These are phyloP conservation scores for Pogoniulus pusillus DNA, from an alignment of 2,797 vertebrate species.

Conservation along the genomic window DNA sequence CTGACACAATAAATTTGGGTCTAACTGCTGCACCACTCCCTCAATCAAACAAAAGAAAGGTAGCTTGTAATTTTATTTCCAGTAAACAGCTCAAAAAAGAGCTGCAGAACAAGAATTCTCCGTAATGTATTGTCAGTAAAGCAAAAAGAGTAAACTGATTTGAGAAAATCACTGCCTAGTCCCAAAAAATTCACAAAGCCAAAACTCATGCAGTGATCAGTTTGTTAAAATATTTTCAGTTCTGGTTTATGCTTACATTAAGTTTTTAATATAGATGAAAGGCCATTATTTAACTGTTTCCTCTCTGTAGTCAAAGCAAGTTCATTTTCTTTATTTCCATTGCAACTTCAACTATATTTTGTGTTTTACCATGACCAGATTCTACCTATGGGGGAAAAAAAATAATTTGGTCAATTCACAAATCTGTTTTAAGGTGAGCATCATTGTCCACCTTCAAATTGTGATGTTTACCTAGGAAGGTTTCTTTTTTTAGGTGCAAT, in stretches of 20 bases:
- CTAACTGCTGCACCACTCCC: background rate
- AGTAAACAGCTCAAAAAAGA: conserved; percentile 28
- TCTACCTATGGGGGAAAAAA: background rate
- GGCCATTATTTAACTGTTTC: background rate
- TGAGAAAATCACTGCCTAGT: conserved; percentile 35
- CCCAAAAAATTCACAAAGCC: background rate
- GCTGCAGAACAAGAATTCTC: background rate
- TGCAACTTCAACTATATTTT: conserved; percentile 4
- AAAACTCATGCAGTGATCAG: conserved; percentile 20
- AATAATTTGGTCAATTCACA: conserved; percentile 33
- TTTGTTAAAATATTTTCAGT: conserved; percentile 27
- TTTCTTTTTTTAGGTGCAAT: conserved; percentile 11
- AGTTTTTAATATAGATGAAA: background rate
- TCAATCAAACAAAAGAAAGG: background rate
- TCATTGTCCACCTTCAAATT: conserved; percentile 13
- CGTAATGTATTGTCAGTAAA: background rate
- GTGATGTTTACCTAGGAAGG: conserved; percentile 29
- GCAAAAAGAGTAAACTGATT: background rate
- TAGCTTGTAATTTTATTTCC: conserved; percentile 9
- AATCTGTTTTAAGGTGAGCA: conserved; percentile 60
- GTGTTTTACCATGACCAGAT: conserved; percentile 25
- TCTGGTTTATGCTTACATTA: conserved; percentile 19
- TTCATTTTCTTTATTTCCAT: conserved; percentile 27
- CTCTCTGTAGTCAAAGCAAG: background rate
- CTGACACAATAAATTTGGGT: background rate